Percentiles rank a stretch among this genome's conserved stretches.
These are phyloP conservation scores for Pristionchus pacificus DNA, from an alignment of 1,140 invertebrate species.

Conservation along the genomic window DNA sequence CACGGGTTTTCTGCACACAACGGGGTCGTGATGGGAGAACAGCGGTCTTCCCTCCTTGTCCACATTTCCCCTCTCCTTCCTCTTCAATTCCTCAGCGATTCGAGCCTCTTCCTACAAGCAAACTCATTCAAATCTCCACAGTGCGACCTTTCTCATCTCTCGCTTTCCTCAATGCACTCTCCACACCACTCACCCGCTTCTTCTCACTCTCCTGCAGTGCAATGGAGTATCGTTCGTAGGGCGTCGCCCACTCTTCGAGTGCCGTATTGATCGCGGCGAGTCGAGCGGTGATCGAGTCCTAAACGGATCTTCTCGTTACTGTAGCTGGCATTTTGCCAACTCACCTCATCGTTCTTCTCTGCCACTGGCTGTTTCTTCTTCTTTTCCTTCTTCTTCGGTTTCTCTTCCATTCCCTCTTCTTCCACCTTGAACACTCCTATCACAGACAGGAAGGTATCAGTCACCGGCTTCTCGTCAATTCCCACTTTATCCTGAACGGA, in stretches of 20 bases:
- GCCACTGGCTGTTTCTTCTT: neutral
- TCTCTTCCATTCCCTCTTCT: neutral
- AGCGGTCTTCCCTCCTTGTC: neutral
- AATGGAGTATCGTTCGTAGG: constrained; percentile 32
- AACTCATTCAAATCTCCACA: too few species aligned
- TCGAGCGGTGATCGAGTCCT: neutral
- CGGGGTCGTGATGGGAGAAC: constrained; percentile 1
- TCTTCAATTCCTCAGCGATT: neutral
- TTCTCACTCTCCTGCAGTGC: constrained; percentile 13
- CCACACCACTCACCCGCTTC: neutral
- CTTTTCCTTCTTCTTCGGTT: neutral
- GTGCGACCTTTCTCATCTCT: too few species aligned
- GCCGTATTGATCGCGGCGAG: constrained; percentile 11
- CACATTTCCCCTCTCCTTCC: neutral
- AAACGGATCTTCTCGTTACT: neutral
- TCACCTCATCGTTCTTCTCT: too few species aligned
- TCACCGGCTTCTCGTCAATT: neutral
- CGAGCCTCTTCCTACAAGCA: constrained; percentile 19
- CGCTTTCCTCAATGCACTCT: constrained; percentile 11
- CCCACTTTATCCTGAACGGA: neutral
- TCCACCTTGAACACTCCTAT: neutral
- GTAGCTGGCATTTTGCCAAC: too few species aligned
- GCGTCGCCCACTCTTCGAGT: constrained; percentile 32
- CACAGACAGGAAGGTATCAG: neutral
- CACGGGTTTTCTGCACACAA: neutral